Conservation (phyloP, 1,140 invertebrate genomes). For the Bombus pyrosoma region DNA sequence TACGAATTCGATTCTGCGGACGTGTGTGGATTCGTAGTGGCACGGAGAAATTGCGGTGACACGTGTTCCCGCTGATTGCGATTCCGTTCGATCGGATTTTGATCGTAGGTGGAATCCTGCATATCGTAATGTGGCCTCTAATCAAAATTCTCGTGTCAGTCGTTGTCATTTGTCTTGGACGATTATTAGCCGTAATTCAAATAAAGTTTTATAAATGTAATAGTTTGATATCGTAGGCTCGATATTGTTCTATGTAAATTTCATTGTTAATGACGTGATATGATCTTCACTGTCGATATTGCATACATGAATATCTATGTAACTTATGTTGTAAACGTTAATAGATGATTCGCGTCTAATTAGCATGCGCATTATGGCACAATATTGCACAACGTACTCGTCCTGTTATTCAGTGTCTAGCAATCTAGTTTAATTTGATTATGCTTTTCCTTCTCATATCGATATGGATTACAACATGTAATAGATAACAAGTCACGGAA, state of each 20-base stretch:
- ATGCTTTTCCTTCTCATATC: not conserved
- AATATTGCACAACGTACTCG: too few relatives aligned
- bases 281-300: too few relatives aligned
- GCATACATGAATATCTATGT: too few relatives aligned
- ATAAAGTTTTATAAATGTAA: too few relatives aligned
- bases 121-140: not conserved
- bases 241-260: too few relatives aligned
- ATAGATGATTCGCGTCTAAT: too few relatives aligned
- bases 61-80: not conserved
- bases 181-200: not conserved
- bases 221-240: too few relatives aligned
- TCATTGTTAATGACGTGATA: too few relatives aligned
- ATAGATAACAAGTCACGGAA: not conserved
- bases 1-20: not conserved
- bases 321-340: too few relatives aligned
- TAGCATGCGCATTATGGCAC: too few relatives aligned
- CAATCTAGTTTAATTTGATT: too few relatives aligned
- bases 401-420: too few relatives aligned
- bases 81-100: not conserved
- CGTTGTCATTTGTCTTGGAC: not conserved
- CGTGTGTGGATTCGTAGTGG: not conserved
- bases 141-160: not conserved
- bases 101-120: not conserved
- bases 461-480: not conserved
- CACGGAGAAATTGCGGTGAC: not conserved